Evolutionary conservation across 2,888 invertebrate genomes (phyloP), one percentile per base, ranked within the genome.

Genomic region (Lysandra bellargus): DNA sequence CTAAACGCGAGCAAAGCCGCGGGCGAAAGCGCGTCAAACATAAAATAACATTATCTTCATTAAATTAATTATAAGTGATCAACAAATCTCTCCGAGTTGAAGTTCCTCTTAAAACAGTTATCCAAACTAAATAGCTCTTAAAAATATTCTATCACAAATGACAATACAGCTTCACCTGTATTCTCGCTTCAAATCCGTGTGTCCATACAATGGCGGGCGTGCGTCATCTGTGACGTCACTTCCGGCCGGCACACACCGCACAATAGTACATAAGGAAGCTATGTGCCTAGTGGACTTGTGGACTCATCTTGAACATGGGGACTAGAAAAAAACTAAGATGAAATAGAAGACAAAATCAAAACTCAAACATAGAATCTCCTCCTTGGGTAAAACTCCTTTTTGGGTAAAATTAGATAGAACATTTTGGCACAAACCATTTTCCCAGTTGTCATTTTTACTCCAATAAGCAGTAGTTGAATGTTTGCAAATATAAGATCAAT

Each of bases 141-240:
- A 5, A 14, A 69, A 14, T 30, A 14, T 12, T 33, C 1, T 14
- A 17, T 14, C 33, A 69, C 14, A 69, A 69, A 17, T 14, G 14
- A 69, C 14, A 69, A 69, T 33, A 33, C 69, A 69, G 69, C 23
- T 33, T 69, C 69, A 69, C 69, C 69, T 69, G 69, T 69, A 69
- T 37, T 69, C 33, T 69, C 69, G 14, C 17, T 33, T 14, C 69
- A 33, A 69, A 33, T 37, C 69, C 33, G 69, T 37, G 30, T 61
- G 23, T 64, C 30, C 6, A 12, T 69, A 69, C 33, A 69, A 69
- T 37, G 69, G 69, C 33, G 69, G 69, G 5, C 69, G 6, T 69
- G 69, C 69, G 69, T 69, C 69, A 69, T 69, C 33, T 14, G 17
- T 69, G 69, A 69, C 69, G 69, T 69, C 69, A 69, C 69, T 69